Evolutionary conservation across 2,797 vertebrate species (phyloP).

Genomic region (Acestrorhynchus altus): DNA sequence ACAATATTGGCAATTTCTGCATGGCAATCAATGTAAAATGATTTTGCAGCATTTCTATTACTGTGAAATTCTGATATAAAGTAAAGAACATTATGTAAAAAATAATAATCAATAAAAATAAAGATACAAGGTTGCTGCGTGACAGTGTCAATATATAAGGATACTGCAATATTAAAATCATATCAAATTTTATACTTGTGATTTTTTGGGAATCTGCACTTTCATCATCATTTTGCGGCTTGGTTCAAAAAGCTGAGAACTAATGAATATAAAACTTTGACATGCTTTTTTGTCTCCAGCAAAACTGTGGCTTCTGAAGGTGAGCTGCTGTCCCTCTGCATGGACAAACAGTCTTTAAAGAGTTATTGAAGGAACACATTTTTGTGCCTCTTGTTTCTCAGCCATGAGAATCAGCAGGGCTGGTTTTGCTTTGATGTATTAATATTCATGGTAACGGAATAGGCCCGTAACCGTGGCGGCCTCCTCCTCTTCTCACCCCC

Average conservation of each 20-base stretch:
- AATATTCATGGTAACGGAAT: slow-evolving; percentile 56
- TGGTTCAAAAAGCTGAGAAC: neutral
- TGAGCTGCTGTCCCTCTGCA: neutral
- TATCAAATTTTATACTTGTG: too few species aligned
- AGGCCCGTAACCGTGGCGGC: slow-evolving; percentile 23
- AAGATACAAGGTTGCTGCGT: too few species aligned
- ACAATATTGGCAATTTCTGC: too few species aligned
- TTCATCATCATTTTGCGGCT: neutral
- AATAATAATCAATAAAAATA: too few species aligned
- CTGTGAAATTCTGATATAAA: too few species aligned
- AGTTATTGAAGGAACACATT: neutral
- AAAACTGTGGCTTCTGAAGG: neutral
- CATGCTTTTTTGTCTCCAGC: neutral
- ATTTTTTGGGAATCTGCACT: neutral
- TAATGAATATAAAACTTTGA: neutral
- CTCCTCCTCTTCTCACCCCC: slow-evolving; percentile 36
- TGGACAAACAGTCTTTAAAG: neutral
- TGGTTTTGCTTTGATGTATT: slow-evolving; percentile 39
- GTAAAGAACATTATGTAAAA: too few species aligned
- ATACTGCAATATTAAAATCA: too few species aligned
- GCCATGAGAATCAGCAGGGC: slow-evolving; percentile 9
- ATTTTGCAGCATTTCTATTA: too few species aligned
- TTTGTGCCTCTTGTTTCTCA: slow-evolving; percentile 1
- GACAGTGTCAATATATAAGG: too few species aligned
- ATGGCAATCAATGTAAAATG: too few species aligned